Conservation (phyloP, 1,140 invertebrate genomes). For the Tetramorium alpestre region DNA sequence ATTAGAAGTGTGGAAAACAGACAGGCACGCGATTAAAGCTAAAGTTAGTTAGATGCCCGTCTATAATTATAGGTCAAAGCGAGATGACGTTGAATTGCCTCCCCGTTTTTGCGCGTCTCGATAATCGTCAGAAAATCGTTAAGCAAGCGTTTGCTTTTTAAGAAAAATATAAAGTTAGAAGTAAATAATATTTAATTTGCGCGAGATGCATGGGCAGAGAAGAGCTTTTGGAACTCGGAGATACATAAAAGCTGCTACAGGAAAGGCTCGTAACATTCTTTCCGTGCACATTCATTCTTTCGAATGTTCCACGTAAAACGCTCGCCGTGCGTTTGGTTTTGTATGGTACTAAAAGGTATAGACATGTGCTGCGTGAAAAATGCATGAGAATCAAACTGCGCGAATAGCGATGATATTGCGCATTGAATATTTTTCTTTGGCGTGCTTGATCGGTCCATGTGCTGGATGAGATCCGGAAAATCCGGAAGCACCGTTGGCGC, state of each 20-base stretch:
- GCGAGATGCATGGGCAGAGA: neutral
- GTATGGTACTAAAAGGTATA: neutral
- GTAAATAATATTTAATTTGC: neutral
- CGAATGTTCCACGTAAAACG: neutral
- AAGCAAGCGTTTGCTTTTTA: neutral
- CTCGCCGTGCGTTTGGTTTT: neutral
- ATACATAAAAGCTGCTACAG: neutral
- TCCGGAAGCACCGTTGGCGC: constrained; percentile 13
- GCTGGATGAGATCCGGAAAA: constrained; percentile 22
- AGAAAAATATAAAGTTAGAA: neutral
- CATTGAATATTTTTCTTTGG: constrained; percentile 44
- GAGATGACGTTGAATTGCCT: constrained; percentile 12
- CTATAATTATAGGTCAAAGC: constrained; percentile 20
- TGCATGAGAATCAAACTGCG: constrained; percentile 44
- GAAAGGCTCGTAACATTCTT: constrained; percentile 14
- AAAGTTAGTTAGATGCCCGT: constrained; percentile 44
- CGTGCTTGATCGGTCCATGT: constrained; percentile 11
- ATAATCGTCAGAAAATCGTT: neutral
- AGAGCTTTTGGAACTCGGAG: neutral
- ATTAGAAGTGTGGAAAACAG: constrained; percentile 49
- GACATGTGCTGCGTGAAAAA: constrained; percentile 37
- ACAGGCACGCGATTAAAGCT: constrained; percentile 66
- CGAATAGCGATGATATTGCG: constrained; percentile 12
- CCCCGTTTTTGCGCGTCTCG: neutral
- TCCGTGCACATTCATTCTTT: neutral